Evolutionary conservation across 2,888 invertebrate genomes (phyloP).

Genomic region (Phaedon cochleariae): DNA sequence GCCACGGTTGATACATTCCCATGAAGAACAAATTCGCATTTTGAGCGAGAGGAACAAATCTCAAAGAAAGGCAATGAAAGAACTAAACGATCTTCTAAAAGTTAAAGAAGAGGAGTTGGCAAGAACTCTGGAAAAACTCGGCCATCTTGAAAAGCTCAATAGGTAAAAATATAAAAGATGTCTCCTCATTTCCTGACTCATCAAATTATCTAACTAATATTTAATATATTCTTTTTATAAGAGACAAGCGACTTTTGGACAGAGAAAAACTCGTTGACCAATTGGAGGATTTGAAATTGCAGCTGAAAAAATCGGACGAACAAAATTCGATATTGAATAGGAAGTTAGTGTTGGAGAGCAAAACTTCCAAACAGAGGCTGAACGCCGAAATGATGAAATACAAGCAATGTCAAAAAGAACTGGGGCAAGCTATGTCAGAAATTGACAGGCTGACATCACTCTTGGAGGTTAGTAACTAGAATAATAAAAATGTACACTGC

Average conservation of each 20-base stretch:
- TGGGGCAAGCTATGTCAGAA: conserved; percentile 70
- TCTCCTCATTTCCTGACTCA: too few species aligned
- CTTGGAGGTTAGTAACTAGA: conserved; percentile 65
- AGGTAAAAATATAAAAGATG: conserved; percentile 66
- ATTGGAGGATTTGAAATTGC: conserved; percentile 66
- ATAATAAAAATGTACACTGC: conserved; percentile 28
- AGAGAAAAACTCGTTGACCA: conserved; percentile 77
- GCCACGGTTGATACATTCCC: conserved; percentile 78
- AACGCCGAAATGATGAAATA: conserved; percentile 74
- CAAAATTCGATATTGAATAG: conserved; percentile 74
- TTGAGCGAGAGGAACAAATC: conserved; percentile 76
- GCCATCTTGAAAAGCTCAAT: conserved; percentile 74
- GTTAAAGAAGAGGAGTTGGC: conserved; percentile 74
- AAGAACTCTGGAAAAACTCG: conserved; percentile 73
- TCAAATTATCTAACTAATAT: too few species aligned
- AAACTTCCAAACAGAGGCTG: conserved; percentile 77
- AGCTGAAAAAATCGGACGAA: conserved; percentile 68
- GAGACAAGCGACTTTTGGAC: conserved; percentile 65
- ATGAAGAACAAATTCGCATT: conserved; percentile 79
- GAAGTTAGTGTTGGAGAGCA: conserved; percentile 75
- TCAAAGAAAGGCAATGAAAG: conserved; percentile 70
- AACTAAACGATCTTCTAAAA: conserved; percentile 71
- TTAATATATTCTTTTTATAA: too few species aligned
- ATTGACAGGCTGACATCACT: conserved; percentile 69
- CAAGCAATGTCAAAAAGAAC: conserved; percentile 73